Conservation (phyloP, 2,797 vertebrate genomes). For the Chrysolophus pictus region DNA sequence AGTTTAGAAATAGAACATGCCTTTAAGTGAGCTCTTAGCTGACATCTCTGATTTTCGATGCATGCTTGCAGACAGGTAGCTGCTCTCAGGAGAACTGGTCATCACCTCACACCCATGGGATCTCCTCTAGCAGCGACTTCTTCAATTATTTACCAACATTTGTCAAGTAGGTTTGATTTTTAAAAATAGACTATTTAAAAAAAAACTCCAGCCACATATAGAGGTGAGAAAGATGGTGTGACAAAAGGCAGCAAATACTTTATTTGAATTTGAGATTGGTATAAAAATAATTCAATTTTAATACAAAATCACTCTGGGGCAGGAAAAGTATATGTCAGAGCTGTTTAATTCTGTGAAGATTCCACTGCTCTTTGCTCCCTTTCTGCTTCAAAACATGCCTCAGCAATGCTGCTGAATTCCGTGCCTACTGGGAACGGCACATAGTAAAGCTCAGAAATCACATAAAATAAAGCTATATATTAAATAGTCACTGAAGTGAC, state of each 20-base stretch:
- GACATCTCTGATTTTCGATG: not conserved
- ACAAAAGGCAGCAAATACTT: not conserved
- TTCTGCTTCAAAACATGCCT: not conserved
- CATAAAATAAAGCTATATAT: not conserved
- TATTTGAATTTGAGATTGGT: not conserved
- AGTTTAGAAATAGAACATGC: not conserved
- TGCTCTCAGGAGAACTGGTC: not conserved
- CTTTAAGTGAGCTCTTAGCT: not conserved
- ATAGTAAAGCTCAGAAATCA: constrained; percentile 14
- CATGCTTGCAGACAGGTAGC: not conserved
- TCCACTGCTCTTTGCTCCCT: not conserved
- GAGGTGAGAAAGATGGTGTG: not conserved
- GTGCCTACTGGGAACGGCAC: not conserved
- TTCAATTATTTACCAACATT: not conserved
- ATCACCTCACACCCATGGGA: not conserved
- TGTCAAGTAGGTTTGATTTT: not conserved
- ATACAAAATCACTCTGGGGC: not conserved
- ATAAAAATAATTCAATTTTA: not conserved
- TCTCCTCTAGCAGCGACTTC: not conserved
- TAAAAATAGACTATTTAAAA: not conserved
- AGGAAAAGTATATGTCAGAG: not conserved
- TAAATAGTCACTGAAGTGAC: not conserved
- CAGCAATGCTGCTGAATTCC: not conserved
- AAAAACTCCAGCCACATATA: not conserved
- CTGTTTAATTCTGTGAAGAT: not conserved